Base-by-base conservation (phyloP, 1,140 invertebrate genomes). In the Cydia splendana region DNA sequence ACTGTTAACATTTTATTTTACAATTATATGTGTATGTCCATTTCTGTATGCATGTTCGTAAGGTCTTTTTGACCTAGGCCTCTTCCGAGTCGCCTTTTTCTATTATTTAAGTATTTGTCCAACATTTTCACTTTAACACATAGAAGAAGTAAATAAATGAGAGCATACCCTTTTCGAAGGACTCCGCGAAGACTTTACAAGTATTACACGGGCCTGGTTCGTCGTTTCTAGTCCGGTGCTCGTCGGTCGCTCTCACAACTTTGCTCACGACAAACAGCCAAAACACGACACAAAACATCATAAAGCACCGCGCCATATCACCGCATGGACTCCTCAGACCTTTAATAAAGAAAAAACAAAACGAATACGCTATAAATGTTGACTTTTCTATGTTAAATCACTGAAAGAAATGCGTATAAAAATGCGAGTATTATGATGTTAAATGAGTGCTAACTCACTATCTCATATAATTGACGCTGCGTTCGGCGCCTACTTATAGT, bases 141-240 rank as follows among this genome's bases (percentile, higher is more conserved):
- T 15, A 69, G 6, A 69, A 38, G 1, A n/a, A 34, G 30, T n/a
- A 18, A 20, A 62, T 4, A 48, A 96, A 94, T 0, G 98, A 99
- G 85, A 95, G 95, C 78, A 98, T 96, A 34, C 98, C 98, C 89
- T 96, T 95, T 87, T 96, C 95, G 85, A 98, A 98, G 30, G 97
- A 98, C 65, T 96, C 95, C 4, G 96, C 95, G 65, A 98, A 95
- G 79, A 95, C 88, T 88, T 95, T 96, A 88, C 98, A 99, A 1
- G 96, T 95, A 84, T 96, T 96, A 89, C 98, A 99, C 7, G 91
- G 91, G 4, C 91, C 91, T n/a, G 92, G 82, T 15, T 71, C 67
- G 15, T 71, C 67, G 34, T 20, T 62, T 62, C n/a, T 20, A 4
- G 57, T 1, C 57, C 57, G 57, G 57, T 2, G 18, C 2, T 62